Conservation (phyloP, 2,797 vertebrate genomes). For the Hemitrygon akajei region DNA sequence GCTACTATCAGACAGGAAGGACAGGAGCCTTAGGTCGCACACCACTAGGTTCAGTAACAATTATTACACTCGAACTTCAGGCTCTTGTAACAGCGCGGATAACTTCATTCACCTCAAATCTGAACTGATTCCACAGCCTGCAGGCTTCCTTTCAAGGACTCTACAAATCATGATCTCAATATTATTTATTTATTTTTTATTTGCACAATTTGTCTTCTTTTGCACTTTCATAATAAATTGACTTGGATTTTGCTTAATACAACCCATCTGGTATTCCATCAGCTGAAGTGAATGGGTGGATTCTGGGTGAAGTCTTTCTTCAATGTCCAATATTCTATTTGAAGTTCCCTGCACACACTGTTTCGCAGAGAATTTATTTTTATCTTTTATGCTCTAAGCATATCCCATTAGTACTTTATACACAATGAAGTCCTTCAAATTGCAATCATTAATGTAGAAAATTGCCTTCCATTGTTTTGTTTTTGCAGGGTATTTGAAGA, state of each 20-base stretch:
- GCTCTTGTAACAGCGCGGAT: too few species aligned
- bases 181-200: too few species aligned
- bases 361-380: not conserved
- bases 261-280: not conserved
- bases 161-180: too few species aligned
- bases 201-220: too few species aligned
- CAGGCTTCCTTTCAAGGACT: too few species aligned
- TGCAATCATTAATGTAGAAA: not conserved
- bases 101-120: too few species aligned
- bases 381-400: not conserved
- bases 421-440: not conserved
- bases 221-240: too few species aligned
- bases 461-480: not conserved
- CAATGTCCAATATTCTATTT: not conserved
- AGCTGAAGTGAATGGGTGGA: not conserved
- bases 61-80: too few species aligned
- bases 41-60: too few species aligned
- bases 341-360: not conserved
- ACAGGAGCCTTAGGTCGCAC: too few species aligned
- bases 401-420: not conserved
- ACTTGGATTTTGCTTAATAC: not conserved
- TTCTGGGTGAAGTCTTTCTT: not conserved
- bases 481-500: not conserved
- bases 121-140: too few species aligned
- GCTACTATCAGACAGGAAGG: too few species aligned